These are phyloP conservation scores for Brachypalpus laphriformis DNA, from an alignment of 2,888 invertebrate genomes.

Conservation along the genomic window DNA sequence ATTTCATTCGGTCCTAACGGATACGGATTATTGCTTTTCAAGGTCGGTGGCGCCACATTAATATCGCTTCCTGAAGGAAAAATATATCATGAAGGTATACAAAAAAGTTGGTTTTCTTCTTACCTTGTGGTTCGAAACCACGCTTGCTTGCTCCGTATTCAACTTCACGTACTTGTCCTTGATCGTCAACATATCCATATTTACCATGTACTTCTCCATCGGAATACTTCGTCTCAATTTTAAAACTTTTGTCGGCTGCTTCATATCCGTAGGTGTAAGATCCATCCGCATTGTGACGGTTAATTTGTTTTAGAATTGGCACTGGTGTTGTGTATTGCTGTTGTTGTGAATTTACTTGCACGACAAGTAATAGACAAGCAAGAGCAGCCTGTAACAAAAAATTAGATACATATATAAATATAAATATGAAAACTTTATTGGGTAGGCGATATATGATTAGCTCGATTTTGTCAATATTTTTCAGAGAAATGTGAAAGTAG, in stretches of 20 bases:
- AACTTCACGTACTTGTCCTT: constrained; percentile 89
- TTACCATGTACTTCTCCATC: constrained; percentile 94
- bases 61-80: constrained; percentile 85
- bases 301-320: constrained; percentile 92
- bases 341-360: constrained; percentile 81
- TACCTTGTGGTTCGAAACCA: constrained; percentile 92
- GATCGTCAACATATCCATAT: constrained; percentile 94
- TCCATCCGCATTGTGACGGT: constrained; percentile 93
- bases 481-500: no score
- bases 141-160: constrained; percentile 93
- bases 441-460: no score
- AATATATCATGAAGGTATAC: background rate
- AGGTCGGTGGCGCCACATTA: constrained; percentile 92
- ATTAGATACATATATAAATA: background rate
- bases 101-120: background rate
- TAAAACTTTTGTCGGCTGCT: constrained; percentile 93
- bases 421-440: no score
- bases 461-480: no score
- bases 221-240: constrained; percentile 93
- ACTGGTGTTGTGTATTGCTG: constrained; percentile 89
- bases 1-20: constrained; percentile 85
- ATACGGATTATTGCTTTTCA: constrained; percentile 84
- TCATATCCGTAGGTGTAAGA: constrained; percentile 95
- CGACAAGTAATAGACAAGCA: constrained; percentile 22
- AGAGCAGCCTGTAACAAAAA: constrained; percentile 18